Base-by-base conservation (phyloP, 2,113 vertebrate genomes). In the Macaca nemestrina region DNA sequence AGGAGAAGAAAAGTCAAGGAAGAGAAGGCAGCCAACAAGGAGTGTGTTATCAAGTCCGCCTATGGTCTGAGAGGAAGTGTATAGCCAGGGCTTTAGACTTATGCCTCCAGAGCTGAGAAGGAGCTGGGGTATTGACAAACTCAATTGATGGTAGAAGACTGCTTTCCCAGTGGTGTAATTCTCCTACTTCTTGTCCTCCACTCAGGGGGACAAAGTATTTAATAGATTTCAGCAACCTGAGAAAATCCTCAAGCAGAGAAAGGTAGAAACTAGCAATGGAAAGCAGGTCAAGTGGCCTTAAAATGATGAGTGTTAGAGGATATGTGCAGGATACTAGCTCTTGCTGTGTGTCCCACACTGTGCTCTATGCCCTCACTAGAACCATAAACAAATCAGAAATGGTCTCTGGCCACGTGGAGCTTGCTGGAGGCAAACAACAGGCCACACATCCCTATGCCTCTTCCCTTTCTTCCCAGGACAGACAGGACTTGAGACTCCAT, bases 41-140 rank as follows among this genome's bases (percentile, higher is more conserved):
- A 35, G 35, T 22, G 6, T 2, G 0, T 50, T 16, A 22, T 7
- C 22, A 43, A 32, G 22, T 43, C 4, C 3, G 20, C 52, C 93
- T 18, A 0, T 1, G 22, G 30, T 78, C 59, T 55, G 75, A 87
- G 17, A 18, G 2, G 68, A 11, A 1, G 6, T 1, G 6, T 0
- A 9, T 0, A n/a, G 10, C n/a, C 55, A 59, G 3, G 40, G 38
- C 8, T 80, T 79, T 75, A 78, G 55, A 30, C 25, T 27, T 16
- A 7, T 1, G 43, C 78, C 89, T 57, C 38, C 30, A 18, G 72
- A 59, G 27, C 64, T 4, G 22, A 25, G 22, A 76, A 32, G 25
- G 20, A 64, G 18, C 40, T 35, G 32, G 22, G 23, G 72, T 40
- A 35, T 61, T n/a, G 23, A 38, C 18, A 32, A 5, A n/a, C 2